Evolutionary conservation across 2,113 vertebrate species (phyloP), one percentile per base, ranked within the genome.

Genomic region (Elephantulus edwardii): DNA sequence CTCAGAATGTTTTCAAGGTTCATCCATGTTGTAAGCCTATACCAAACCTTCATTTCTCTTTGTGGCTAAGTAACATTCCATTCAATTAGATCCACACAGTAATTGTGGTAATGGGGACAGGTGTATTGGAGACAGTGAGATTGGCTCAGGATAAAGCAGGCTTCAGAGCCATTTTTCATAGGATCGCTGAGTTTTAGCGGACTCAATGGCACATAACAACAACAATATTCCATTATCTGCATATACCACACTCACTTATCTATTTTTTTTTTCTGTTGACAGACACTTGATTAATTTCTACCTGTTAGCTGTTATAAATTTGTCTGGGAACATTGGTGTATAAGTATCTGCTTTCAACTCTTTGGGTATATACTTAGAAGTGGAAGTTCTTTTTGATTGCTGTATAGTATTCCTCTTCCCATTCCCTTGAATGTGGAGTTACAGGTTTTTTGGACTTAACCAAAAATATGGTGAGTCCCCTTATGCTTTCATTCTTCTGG

Each of bases 381-480:
- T 58, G 26, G 56, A 58, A 58, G 38, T 0, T 19, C 2, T n/a
- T 50, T 22, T 60, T 77, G 30, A n/a, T 44, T 20, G 30, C 66
- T n/a, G 17, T 24, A 7, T 16, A 5, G 33, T 58, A 40, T 16
- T 88, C 35, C 40, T 92, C 44, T 46, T n/a, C 26, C 42, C 38
- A 8, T 38, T 48, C 4, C 56, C 50, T 28, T 44, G 10, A 72
- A 35, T 44, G 7, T 28, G 24, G 26, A 38, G 42, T 38, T 35
- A 28, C 24, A 30, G 50, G n/a, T n/a, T 90, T 56, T 64, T 50
- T 6, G 8, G n/a, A n/a, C 6, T 33, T 78, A 26, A 28, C 7
- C 22, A 30, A 19, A 19, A 52, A 48, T 44, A 26, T 0, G 0
- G 8, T 22, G 13, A 54, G 42, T 11, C 3, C 20, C 17, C 19